Evolutionary conservation across 2,113 vertebrate species (phyloP), one percentile per base, ranked within the genome.

Genomic region (Thunnus maccoyii): DNA sequence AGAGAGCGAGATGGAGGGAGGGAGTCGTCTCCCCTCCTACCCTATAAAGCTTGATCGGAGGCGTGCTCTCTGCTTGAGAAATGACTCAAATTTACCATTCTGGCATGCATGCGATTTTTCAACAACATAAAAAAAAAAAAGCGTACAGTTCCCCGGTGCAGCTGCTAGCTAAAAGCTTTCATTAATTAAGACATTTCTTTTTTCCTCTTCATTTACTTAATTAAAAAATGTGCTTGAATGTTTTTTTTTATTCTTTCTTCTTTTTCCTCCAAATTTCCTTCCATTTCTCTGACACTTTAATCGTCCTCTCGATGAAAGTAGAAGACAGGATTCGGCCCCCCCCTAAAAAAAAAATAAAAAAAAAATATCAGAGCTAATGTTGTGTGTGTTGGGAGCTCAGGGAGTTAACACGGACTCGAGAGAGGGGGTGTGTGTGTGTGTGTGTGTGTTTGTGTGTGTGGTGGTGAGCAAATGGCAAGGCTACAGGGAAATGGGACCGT

Each of bases 91-190:
- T 90, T 90, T 86, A 88, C 76, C 76, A 82, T 92, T 91, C 83
- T 86, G 86, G 89, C 91, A 92, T 92, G 92, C 91, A 84, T 93
- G 93, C 92, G 61, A 88, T 93, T 91, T 87, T 87, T 94, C 74
- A 87, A 62, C 78, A 84, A 72, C 73, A 84, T 76, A 48, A 62
- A 66, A 55, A 52, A 81, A 71, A 72, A 80, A 62, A 72, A 50
- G 55, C 71, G 52, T 87, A 91, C 83, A 88, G 86, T 92, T 92
- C 93, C 93, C 88, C 89, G 47, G 80, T 72, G 83, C 93, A 92
- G 94, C 93, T 92, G 92, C 94, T 94, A 92, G 93, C 95, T 94
- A 88, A 93, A 93, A 88, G 91, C 91, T 90, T 92, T 93, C 89
- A 76, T 91, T 93, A 89, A 92, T 91, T 92, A 94, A 92, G 89